A percentile compares a stretch with the other conserved stretches of the same genome.
phyloP scores from a whole-genome alignment of 2,888 invertebrate species.

The Endotricha flammealis region DNA sequence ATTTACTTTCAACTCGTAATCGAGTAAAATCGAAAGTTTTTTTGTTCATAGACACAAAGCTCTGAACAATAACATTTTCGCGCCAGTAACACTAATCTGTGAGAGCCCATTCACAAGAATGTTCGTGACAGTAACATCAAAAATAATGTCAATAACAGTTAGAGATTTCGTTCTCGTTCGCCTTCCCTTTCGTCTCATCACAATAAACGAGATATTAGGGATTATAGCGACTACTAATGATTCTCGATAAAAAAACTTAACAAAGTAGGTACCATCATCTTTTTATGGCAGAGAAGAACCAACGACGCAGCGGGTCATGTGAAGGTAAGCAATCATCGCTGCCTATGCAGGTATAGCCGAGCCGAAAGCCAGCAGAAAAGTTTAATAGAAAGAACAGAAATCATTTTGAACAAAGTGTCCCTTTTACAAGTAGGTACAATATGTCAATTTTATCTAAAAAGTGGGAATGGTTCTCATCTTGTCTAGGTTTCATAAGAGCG shows the following conservation, averaged over 20 bases:
- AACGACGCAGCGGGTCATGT: no score
- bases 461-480: no score
- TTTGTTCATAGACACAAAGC: conserved; percentile 19
- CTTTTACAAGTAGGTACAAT: no score
- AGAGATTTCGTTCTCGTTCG: conserved; percentile 27
- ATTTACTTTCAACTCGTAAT: conserved; percentile 29
- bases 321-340: no score
- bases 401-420: no score
- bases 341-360: no score
- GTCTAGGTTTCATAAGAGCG: no score
- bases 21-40: conserved; percentile 13
- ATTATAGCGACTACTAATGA: conserved; percentile 14
- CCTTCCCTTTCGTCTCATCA: conserved; percentile 33
- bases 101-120: conserved; percentile 25
- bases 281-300: no score
- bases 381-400: no score
- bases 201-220: conserved; percentile 32
- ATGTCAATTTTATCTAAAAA: no score
- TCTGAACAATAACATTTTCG: conserved; percentile 15
- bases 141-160: conserved; percentile 40
- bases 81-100: conserved; percentile 27
- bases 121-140: conserved; percentile 37
- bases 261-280: no score
- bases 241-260: conserved; percentile 8
- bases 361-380: no score